Percentiles rank a stretch among this genome's conserved stretches.
Conservation (phyloP, 1,140 invertebrate species). For the Drosophila malerkotliana region DNA sequence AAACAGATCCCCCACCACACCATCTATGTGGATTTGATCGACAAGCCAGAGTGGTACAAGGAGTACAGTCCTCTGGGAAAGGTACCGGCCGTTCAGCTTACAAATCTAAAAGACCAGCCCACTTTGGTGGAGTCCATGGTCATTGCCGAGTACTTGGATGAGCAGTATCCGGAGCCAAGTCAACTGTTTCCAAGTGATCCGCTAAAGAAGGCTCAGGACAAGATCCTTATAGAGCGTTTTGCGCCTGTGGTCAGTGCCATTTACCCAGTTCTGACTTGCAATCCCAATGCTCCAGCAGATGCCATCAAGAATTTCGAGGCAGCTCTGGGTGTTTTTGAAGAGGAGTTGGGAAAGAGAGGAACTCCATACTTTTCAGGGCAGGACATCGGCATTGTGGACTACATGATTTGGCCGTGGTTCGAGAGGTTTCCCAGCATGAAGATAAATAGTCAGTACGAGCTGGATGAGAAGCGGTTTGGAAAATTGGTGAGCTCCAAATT, state of each 20-base stretch:
- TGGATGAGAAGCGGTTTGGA: conserved; percentile 73
- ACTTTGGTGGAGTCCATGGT: conserved; percentile 92
- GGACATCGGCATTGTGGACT: conserved; percentile 91
- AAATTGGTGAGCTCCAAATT: conserved; percentile 24
- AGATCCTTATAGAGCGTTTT: conserved; percentile 90
- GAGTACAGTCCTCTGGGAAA: conserved; percentile 89
- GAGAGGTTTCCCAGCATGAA: conserved; percentile 86
- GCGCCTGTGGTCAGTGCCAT: conserved; percentile 64
- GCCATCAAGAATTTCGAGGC: conserved; percentile 74
- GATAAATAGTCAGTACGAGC: conserved; percentile 52
- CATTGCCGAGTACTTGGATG: conserved; percentile 93
- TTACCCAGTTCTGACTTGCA: conserved; percentile 65
- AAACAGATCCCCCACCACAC: conserved; percentile 94
- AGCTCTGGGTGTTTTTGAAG: conserved; percentile 88
- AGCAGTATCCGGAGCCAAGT: conserved; percentile 88
- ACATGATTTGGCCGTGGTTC: conserved; percentile 96
- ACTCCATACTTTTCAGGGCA: conserved; percentile 88
- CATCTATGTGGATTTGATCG: conserved; percentile 92
- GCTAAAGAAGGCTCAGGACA: conserved; percentile 90
- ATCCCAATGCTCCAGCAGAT: conserved; percentile 51
- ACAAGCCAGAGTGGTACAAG: conserved; percentile 93
- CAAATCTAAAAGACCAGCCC: conserved; percentile 85
- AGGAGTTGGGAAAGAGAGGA: conserved; percentile 85
- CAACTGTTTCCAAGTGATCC: conserved; percentile 89
- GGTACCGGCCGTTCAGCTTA: conserved; percentile 91